These are phyloP conservation scores for Netelia fuscicornis DNA, from an alignment of 2,888 invertebrate species.

Conservation along the genomic window DNA sequence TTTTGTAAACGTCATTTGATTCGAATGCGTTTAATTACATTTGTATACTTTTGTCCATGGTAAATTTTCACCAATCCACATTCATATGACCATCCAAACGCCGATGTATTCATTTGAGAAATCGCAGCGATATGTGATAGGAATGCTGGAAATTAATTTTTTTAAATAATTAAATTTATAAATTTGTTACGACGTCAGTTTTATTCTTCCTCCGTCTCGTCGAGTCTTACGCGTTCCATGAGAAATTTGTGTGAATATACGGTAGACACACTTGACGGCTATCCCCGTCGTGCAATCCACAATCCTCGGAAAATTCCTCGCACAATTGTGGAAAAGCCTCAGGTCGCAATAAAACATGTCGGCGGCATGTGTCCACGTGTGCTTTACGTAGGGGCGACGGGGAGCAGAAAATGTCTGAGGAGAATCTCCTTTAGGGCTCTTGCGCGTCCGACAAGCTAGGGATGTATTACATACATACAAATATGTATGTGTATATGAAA, in stretches of 20 bases:
- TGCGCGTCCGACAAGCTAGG: conserved; percentile 45
- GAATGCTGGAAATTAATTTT: conserved; percentile 27
- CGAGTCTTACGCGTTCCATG: conserved; percentile 33
- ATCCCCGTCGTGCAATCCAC: conserved; percentile 61
- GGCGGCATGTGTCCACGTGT: conserved; percentile 70
- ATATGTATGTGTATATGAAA: background rate
- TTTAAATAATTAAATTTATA: conserved; percentile 61
- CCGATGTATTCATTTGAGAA: too few relatives aligned
- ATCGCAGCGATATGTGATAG: background rate
- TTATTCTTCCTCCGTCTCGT: conserved; percentile 30
- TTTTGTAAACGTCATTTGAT: too few relatives aligned
- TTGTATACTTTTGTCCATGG: too few relatives aligned
- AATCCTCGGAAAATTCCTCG: conserved; percentile 66
- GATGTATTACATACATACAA: conserved; percentile 5
- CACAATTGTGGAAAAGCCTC: conserved; percentile 69
- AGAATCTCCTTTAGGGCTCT: conserved; percentile 64
- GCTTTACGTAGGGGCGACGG: conserved; percentile 57
- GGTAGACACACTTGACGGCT: conserved; percentile 36
- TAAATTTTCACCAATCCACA: too few relatives aligned
- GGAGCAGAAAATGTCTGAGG: conserved; percentile 52
- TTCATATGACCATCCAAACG: too few relatives aligned
- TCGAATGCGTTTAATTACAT: too few relatives aligned
- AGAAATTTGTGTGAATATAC: conserved; percentile 38
- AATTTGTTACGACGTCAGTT: conserved; percentile 62
- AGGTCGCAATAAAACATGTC: conserved; percentile 72